Percentiles rank a stretch among this genome's conserved stretches.
Conservation (phyloP, 2,888 invertebrate species). For the Ophioninae sp. region DNA sequence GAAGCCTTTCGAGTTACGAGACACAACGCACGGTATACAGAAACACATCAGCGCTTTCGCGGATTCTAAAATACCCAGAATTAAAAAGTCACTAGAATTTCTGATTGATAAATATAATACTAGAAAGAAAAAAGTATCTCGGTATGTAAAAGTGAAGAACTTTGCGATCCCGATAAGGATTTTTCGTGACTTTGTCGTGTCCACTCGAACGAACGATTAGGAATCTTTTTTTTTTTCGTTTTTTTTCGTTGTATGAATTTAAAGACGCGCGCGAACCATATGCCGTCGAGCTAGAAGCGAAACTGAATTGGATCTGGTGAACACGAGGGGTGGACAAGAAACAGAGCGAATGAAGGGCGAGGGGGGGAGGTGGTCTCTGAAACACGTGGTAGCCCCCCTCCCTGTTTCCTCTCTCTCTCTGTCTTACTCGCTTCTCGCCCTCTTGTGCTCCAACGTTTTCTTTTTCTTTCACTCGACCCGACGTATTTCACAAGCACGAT, state of each 20-base stretch:
- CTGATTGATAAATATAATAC: too few relatives aligned
- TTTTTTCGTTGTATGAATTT: neutral
- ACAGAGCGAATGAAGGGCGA: conserved; percentile 51
- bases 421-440: conserved; percentile 1
- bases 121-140: too few relatives aligned
- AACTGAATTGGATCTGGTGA: conserved; percentile 64
- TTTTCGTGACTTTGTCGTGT: too few relatives aligned
- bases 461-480: neutral
- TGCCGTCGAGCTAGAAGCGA: conserved; percentile 60
- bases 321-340: conserved; percentile 54
- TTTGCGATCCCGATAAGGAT: too few relatives aligned
- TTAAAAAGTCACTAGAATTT: too few relatives aligned
- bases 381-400: conserved; percentile 67
- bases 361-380: conserved; percentile 49
- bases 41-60: too few relatives aligned
- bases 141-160: too few relatives aligned
- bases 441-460: neutral
- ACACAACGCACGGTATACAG: too few relatives aligned
- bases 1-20: too few relatives aligned
- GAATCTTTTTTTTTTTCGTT: neutral
- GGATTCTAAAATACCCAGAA: too few relatives aligned
- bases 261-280: conserved; percentile 41
- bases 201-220: too few relatives aligned
- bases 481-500: conserved; percentile 6
- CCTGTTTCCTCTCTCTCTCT: conserved; percentile 24